These are phyloP conservation scores for Silurus glanis DNA, from an alignment of 2,113 vertebrate species.

Conservation along the genomic window DNA sequence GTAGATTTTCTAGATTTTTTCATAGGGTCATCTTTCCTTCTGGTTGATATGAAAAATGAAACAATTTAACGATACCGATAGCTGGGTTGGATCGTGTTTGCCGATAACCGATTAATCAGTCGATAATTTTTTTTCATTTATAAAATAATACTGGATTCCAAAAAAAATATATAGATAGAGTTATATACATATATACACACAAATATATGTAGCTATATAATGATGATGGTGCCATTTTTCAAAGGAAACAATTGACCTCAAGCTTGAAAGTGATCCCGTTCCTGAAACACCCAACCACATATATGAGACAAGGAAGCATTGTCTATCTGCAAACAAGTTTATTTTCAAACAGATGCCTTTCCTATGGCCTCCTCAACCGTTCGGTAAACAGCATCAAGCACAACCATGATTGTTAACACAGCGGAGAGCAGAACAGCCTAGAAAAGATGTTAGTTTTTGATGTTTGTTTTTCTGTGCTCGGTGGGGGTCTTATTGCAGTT, in stretches of 20 bases:
- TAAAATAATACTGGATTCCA: neutral
- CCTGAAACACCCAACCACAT: neutral
- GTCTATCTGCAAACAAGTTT: neutral
- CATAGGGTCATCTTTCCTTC: too few relatives aligned
- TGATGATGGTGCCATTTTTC: neutral
- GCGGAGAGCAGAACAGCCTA: neutral
- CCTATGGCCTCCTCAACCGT: neutral
- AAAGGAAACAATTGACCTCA: neutral
- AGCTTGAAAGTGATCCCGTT: neutral
- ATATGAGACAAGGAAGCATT: neutral
- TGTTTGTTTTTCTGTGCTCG: constrained; percentile 1
- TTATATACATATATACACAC: neutral
- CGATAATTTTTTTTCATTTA: too few relatives aligned
- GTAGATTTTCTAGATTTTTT: neutral
- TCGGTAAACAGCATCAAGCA: neutral
- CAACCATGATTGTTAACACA: neutral
- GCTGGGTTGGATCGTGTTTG: too few relatives aligned
- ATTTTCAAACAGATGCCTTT: constrained; percentile 4
- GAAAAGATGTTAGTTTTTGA: neutral
- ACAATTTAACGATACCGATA: neutral
- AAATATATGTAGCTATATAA: too few relatives aligned
- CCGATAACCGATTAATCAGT: too few relatives aligned
- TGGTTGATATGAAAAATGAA: neutral
- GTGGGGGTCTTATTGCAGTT: constrained; percentile 37
- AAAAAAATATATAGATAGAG: neutral